A percentile compares a stretch with the other conserved stretches of the same genome.
Conservation (phyloP, 2,113 vertebrate species). For the Tympanuchus pallidicinctus region DNA sequence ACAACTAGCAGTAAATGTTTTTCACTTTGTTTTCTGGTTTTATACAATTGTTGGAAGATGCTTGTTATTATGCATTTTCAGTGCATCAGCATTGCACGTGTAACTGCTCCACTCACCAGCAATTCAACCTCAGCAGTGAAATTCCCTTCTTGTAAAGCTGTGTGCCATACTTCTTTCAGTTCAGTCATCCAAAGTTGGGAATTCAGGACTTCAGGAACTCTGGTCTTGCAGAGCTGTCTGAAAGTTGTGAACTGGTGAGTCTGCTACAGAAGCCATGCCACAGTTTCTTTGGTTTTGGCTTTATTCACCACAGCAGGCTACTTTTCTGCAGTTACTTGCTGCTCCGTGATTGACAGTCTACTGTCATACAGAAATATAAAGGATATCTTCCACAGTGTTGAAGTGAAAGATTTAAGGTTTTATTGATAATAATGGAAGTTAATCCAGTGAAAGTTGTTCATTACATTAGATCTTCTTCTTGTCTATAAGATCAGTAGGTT, state of each 20-base stretch:
- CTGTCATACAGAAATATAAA: not conserved
- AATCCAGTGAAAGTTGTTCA: not conserved
- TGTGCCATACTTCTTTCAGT: not conserved
- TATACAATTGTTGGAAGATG: not conserved
- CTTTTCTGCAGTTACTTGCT: not conserved
- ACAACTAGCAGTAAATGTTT: not conserved
- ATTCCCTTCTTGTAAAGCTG: not conserved
- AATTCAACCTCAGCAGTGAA: not conserved
- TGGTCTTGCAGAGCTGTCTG: not conserved
- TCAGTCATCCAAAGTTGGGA: not conserved
- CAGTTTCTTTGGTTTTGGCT: not conserved
- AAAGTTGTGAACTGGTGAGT: not conserved
- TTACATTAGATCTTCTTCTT: not conserved
- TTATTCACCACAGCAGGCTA: not conserved
- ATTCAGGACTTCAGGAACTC: not conserved
- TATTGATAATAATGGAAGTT: not conserved
- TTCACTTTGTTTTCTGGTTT: not conserved
- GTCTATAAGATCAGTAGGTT: not conserved
- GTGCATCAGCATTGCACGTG: not conserved
- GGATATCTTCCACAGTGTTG: not conserved
- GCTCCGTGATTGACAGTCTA: accelerated
- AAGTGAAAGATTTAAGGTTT: not conserved
- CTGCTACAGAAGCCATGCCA: not conserved
- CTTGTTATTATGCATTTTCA: not conserved
- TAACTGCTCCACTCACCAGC: not conserved